Evolutionary conservation across 1,140 invertebrate species (phyloP).

Genomic region (Sycophila sp.): DNA sequence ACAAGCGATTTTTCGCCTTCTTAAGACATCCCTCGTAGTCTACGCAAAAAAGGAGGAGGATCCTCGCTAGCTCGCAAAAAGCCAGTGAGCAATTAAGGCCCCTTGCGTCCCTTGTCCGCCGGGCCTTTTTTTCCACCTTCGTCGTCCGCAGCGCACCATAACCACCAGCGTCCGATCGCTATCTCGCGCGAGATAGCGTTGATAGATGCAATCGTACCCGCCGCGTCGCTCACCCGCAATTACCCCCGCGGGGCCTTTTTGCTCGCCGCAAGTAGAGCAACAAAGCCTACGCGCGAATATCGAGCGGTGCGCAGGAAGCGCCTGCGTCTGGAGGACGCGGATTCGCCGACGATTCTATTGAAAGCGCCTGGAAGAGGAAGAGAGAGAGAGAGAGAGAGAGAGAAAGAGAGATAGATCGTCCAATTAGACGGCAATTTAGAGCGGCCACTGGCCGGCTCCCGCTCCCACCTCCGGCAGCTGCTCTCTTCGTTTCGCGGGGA

Average conservation of each 20-base stretch:
- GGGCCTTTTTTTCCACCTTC: not conserved
- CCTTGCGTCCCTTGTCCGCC: not conserved
- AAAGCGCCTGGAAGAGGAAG: not conserved
- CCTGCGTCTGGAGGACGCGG: not conserved
- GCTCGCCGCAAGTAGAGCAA: no score
- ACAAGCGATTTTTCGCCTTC: no score
- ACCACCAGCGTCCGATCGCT: constrained; percentile 1
- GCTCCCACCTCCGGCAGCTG: no score
- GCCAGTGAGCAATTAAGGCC: not conserved
- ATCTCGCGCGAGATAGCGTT: constrained; percentile 13
- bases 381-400: no score
- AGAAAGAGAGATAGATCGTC: constrained; percentile 2
- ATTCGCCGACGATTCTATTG: constrained; percentile 34
- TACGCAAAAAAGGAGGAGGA: not conserved
- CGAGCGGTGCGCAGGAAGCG: constrained; percentile 14
- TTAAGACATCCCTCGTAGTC: not conserved
- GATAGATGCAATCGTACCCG: constrained; percentile 19
- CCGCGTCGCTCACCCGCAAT: not conserved
- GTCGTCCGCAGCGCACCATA: not conserved
- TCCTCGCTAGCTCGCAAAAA: not conserved
- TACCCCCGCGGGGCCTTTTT: constrained; percentile 18
- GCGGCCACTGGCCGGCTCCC: not conserved
- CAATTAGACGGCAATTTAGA: constrained; percentile 37
- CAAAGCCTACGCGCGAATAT: no score
- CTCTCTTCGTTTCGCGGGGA: not conserved